Conservation (phyloP, 2,888 invertebrate species). For the Oxytorus armatus region DNA sequence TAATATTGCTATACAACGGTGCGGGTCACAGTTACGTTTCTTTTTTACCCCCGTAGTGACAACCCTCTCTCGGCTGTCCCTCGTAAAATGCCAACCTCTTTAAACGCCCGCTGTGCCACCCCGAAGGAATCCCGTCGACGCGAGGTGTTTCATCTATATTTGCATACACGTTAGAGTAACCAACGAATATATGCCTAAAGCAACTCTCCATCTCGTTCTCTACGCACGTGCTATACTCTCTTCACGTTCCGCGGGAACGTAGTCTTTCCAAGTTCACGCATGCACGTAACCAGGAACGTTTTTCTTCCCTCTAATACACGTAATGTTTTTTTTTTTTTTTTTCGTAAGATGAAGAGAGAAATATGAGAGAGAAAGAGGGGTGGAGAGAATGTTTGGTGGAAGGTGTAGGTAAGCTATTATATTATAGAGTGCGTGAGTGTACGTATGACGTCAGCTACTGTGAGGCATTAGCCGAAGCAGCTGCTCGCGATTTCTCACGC, state of each 20-base stretch:
- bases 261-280: slow-evolving; percentile 42
- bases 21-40: slow-evolving; percentile 54
- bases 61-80: slow-evolving; percentile 29
- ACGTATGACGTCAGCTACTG: slow-evolving; percentile 66
- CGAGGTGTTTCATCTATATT: slow-evolving; percentile 65
- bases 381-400: slow-evolving; percentile 16
- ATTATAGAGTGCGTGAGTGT: slow-evolving; percentile 66
- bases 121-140: slow-evolving; percentile 56
- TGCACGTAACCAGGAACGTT: slow-evolving; percentile 21
- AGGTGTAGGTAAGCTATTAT: slow-evolving; percentile 49
- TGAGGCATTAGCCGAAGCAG: slow-evolving; percentile 72
- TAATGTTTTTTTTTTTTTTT: slow-evolving; percentile 34
- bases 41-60: slow-evolving; percentile 8
- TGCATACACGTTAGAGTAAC: slow-evolving; percentile 64
- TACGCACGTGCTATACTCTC: slow-evolving; percentile 61
- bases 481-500: slow-evolving; percentile 83
- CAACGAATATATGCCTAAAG: slow-evolving; percentile 55
- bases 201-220: slow-evolving; percentile 28
- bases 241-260: slow-evolving; percentile 39
- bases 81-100: slow-evolving; percentile 48
- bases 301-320: slow-evolving; percentile 54
- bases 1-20: slow-evolving; percentile 10
- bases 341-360: slow-evolving; percentile 30
- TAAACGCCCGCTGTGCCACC: slow-evolving; percentile 66
- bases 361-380: not conserved